Base-by-base conservation (phyloP, 2,797 vertebrate genomes). In the Valencia hispanica region DNA sequence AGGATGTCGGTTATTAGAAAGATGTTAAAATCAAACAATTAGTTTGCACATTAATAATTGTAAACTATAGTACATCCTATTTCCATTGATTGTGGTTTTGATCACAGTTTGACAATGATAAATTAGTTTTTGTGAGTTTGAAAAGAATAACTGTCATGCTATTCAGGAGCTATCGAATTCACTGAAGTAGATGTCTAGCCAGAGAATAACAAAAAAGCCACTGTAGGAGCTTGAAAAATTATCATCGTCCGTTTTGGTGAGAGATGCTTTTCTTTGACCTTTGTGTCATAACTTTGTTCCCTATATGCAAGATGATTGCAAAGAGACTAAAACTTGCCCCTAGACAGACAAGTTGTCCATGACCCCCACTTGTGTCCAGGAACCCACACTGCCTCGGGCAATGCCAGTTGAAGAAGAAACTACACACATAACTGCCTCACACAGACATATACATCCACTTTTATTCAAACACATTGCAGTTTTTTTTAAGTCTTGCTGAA, bases 331-430 rank as follows among this genome's bases (percentile, higher is more conserved):
- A 79, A 81, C 47, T 68, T 69, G 79, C 82, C 65, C 63, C 65
- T 30, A 81, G 70, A 86, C 72, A 89, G 78, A 85, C 20, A 68
- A 72, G 68, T 71, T 51, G 84, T 78, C 84, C 84, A 91, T 92
- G 88, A 86, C 78, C 73, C 72, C 66, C 43, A n/a, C 63, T 82
- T 76, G 45, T 69, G 77, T 78, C 82, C 66, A 17, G 77, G 75
- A 90, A 86, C 74, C 85, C 48, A 72, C 34, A 68, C 68, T 82
- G 74, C 84, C 77, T 14, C 30, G 17, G 71, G 89, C 81, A 50
- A 74, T 68, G 39, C 78, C 71, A 68, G 71, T 45, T 53, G 41
- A 76, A 76, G 68, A 71, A 68, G 57, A 75, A 50, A 70, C 45
- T 20, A 34, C 75, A 77, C 68, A 73, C 79, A 86, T 32, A 68